A percentile compares a stretch with the other conserved stretches of the same genome.
phyloP scores from a whole-genome alignment of 2,888 invertebrate genomes.

The Urechis unicinctus region DNA sequence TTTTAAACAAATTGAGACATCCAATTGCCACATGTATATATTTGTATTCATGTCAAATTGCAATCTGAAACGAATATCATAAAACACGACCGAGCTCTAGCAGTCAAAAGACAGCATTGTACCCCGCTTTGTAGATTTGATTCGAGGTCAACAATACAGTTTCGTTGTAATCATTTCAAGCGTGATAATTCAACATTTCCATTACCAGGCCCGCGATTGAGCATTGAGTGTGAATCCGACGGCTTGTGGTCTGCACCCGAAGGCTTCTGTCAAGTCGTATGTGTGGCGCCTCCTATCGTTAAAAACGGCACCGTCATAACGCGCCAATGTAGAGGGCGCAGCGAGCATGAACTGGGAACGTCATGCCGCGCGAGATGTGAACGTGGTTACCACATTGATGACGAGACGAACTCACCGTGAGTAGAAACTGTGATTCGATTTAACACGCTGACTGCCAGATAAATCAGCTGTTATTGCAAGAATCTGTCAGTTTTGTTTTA shows the following conservation, averaged over 20 bases:
- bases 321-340: not conserved
- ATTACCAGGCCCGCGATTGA: not conserved
- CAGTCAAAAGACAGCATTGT: too few relatives aligned
- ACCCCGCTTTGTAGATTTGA: too few relatives aligned
- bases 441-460: too few relatives aligned
- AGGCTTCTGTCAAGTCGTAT: not conserved
- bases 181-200: not conserved
- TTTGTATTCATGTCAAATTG: too few relatives aligned
- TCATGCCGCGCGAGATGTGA: not conserved
- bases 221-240: not conserved
- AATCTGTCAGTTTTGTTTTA: too few relatives aligned
- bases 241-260: not conserved
- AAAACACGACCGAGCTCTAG: too few relatives aligned
- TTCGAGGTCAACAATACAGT: not conserved
- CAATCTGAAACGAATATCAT: too few relatives aligned
- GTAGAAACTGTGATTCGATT: not conserved
- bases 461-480: too few relatives aligned
- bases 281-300: not conserved
- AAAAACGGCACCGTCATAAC: not conserved
- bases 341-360: not conserved
- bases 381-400: not conserved
- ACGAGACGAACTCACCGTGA: not conserved
- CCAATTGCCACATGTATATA: too few relatives aligned
- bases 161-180: not conserved
- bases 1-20: too few relatives aligned